Base-by-base conservation (phyloP, 2,113 vertebrate genomes). In the Colius striatus region DNA sequence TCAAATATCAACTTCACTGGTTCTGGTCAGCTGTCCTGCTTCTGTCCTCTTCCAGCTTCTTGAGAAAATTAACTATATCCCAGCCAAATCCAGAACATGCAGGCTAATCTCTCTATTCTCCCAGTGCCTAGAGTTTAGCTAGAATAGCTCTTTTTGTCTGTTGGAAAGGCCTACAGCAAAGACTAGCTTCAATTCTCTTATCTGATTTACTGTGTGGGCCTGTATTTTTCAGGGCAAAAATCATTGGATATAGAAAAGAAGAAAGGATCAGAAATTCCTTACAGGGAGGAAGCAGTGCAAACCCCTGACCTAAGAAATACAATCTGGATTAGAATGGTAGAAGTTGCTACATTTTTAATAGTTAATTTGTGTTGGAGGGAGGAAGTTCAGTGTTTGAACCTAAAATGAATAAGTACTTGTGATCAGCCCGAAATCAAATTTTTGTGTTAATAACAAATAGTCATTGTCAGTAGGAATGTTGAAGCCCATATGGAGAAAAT, bases 381-480 rank as follows among this genome's bases (percentile, higher is more conserved):
- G 27, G 19, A 50, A 21, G 16, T 83, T 85, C 30, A 61, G 71
- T 79, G 74, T 27, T 36, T 81, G 79, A 86, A 93, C 47, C 34
- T 82, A 95, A 90, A 88, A 81, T 63, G 88, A 95, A 55, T 51
- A 88, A 90, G 47, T 71, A 55, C 65, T 93, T 84, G 51, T 0
- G 0, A 79, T 81, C 73, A 78, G 29, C 32, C 76, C 72, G 26
- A 93, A 92, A 86, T 90, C 51, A 84, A 55, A 68, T 84, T 96
- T 86, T 87, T 90, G 29, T 89, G 68, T 89, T 53, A 90, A 78
- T 87, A 90, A 71, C 19, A 88, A 83, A 77, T 55, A 73, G 47
- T 63, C 34, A 45, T 67, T 90, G 34, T 72, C 61, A 84, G 32
- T 43, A 92, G 47, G 55, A 90, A 84, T 67, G 34, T 53, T 87